phyloP scores from a whole-genome alignment of 2,888 invertebrate genomes.

The Drosophila nr. perissopoda region DNA sequence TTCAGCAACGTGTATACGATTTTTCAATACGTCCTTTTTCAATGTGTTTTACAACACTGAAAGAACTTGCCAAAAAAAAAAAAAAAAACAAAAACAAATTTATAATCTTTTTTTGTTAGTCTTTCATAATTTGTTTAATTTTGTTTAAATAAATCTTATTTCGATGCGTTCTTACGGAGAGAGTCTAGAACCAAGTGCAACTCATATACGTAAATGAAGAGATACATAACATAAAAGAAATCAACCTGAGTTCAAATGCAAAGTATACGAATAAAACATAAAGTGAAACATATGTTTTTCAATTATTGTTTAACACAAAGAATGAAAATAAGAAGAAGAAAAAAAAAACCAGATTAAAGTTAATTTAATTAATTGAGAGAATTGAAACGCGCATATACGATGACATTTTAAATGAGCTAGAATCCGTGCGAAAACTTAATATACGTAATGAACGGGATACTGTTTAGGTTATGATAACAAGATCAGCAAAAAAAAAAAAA shows the following conservation, averaged over 20 bases:
- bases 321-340: slow-evolving; percentile 35
- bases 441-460: slow-evolving; percentile 69
- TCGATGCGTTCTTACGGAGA: slow-evolving; percentile 40
- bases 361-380: slow-evolving; percentile 76
- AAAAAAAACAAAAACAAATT: slow-evolving; percentile 26
- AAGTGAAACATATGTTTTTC: slow-evolving; percentile 66
- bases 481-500: slow-evolving; percentile 34
- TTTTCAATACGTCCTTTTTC: slow-evolving; percentile 79
- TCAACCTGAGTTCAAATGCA: slow-evolving; percentile 85
- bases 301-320: slow-evolving; percentile 67
- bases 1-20: slow-evolving; percentile 76
- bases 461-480: slow-evolving; percentile 45
- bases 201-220: slow-evolving; percentile 76
- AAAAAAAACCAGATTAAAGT: slow-evolving; percentile 63
- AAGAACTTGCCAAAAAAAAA: slow-evolving; percentile 75
- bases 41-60: slow-evolving; percentile 66
- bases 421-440: slow-evolving; percentile 62
- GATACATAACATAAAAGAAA: slow-evolving; percentile 60
- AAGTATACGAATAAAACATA: slow-evolving; percentile 84
- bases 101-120: slow-evolving; percentile 49
- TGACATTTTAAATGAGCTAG: slow-evolving; percentile 80
- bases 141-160: slow-evolving; percentile 39
- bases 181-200: slow-evolving; percentile 62
- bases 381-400: slow-evolving; percentile 82
- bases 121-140: slow-evolving; percentile 39